Base-by-base conservation (phyloP, 2,797 vertebrate species). In the Nasua narica region DNA sequence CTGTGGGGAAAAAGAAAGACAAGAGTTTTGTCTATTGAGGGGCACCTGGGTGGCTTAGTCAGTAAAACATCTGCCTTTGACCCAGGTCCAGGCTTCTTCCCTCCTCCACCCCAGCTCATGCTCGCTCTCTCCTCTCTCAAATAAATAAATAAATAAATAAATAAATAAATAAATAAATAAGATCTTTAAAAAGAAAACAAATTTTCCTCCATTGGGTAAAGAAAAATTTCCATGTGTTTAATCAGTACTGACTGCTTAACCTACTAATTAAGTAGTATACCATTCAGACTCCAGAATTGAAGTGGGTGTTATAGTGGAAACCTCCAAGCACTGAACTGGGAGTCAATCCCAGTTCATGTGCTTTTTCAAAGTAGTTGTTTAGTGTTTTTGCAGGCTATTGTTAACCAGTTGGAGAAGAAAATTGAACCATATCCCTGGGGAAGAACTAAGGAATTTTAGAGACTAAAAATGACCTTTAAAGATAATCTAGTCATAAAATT, bases 241-340 rank as follows among this genome's bases (percentile, higher is more conserved):
- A 81, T 95, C 56, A 86, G 48, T 95, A 69, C 93, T 96, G 91
- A 46, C 60, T 95, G 46, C 97, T 97, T 91, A 96, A 84, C 76
- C 86, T 97, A 52, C 16, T 83, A 72, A 83, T 95, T 94, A 97
- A 95, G 50, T 35, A 78, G 11, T 85, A 5, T 77, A 93, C 91
- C 72, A 91, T 82, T 78, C 87, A 94, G 96, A 95, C 87, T 93
- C 91, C 96, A 97, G 96, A 97, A 93, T 29, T 93, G 76, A 96
- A 94, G 97, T 97, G 93, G 96, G 96, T 5, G 60, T 81, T 58
- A 52, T 15, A 69, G 84, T 54, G 58, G 43, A 97, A 83, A 85
- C 29, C 77, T 78, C 87, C 72, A 94, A 72, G 87, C 76, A 79
- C 58, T 92, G 50, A 84, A 96, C 90, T 93, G 93, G 92, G 92